Percentiles rank a stretch among this genome's conserved stretches.
phyloP scores from a whole-genome alignment of 2,113 vertebrate species.

The Nothoprocta pentlandii region DNA sequence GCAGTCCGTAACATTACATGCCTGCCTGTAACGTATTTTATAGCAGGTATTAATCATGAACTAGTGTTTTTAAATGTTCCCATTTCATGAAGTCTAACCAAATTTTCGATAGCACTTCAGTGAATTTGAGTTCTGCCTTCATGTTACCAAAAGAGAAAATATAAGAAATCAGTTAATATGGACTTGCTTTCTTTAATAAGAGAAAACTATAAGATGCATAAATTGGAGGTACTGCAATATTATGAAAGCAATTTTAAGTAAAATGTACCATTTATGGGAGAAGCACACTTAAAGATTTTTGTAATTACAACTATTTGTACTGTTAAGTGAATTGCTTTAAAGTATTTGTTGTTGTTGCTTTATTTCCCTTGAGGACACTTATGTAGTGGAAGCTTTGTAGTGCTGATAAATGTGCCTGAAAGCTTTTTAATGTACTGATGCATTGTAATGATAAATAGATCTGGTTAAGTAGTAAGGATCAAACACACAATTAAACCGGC shows the following conservation, averaged over 20 bases:
- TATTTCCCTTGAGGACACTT: conserved; percentile 68
- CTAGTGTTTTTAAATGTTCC: not conserved
- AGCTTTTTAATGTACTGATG: conserved; percentile 71
- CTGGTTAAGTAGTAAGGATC: conserved; percentile 68
- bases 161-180: not conserved
- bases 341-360: conserved; percentile 59
- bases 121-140: not conserved
- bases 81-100: conserved; percentile 26
- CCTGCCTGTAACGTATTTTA: conserved; percentile 2
- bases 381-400: conserved; percentile 56
- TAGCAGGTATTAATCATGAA: not conserved
- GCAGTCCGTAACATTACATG: not conserved
- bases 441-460: conserved; percentile 73
- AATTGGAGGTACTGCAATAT: conserved; percentile 8
- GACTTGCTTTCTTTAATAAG: not conserved
- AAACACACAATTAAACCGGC: conserved; percentile 71
- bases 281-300: conserved; percentile 59
- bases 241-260: conserved; percentile 56
- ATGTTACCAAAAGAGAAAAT: not conserved
- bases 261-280: conserved; percentile 44
- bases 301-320: conserved; percentile 72
- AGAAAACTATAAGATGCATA: not conserved
- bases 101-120: not conserved
- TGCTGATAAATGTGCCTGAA: conserved; percentile 65
- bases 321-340: conserved; percentile 65